Percentiles rank a stretch among this genome's conserved stretches.
These are phyloP conservation scores for Ditylenchus dipsaci DNA, from an alignment of 1,140 invertebrate species.

Conservation along the genomic window DNA sequence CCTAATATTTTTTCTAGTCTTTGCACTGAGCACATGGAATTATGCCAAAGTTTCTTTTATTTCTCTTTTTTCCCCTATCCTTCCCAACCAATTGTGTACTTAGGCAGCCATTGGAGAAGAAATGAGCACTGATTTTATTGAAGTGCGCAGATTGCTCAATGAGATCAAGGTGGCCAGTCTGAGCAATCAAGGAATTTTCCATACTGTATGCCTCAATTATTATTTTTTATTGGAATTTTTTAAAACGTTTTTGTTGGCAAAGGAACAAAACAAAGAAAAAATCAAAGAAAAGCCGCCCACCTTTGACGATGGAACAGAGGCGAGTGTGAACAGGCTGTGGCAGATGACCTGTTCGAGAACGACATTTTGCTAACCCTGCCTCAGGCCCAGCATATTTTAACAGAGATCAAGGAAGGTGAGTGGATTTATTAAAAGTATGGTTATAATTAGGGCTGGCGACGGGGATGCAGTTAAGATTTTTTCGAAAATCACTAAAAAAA, in stretches of 20 bases:
- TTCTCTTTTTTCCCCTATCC: too few relatives aligned
- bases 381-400: slow-evolving; percentile 45
- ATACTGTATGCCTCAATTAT: background rate
- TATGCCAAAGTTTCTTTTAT: too few relatives aligned
- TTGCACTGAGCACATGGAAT: too few relatives aligned
- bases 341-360: slow-evolving; percentile 52
- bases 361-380: slow-evolving; percentile 50
- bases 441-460: too few relatives aligned
- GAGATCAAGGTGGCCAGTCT: slow-evolving; percentile 24
- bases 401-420: slow-evolving; percentile 41
- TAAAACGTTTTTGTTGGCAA: background rate
- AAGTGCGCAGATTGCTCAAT: slow-evolving; percentile 21
- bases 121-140: slow-evolving; percentile 6
- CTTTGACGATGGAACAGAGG: slow-evolving; percentile 48
- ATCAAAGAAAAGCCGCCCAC: background rate
- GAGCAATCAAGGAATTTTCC: slow-evolving; percentile 14
- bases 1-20: too few relatives aligned
- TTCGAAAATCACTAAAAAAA: too few relatives aligned
- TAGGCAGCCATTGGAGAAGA: background rate
- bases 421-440: slow-evolving; percentile 5
- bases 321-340: slow-evolving; percentile 45
- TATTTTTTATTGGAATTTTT: background rate
- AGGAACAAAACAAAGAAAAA: background rate
- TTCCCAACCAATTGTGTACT: too few relatives aligned
- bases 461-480: too few relatives aligned